These are phyloP conservation scores for Escarpia spicata DNA, from an alignment of 2,888 invertebrate genomes.

Conservation along the genomic window DNA sequence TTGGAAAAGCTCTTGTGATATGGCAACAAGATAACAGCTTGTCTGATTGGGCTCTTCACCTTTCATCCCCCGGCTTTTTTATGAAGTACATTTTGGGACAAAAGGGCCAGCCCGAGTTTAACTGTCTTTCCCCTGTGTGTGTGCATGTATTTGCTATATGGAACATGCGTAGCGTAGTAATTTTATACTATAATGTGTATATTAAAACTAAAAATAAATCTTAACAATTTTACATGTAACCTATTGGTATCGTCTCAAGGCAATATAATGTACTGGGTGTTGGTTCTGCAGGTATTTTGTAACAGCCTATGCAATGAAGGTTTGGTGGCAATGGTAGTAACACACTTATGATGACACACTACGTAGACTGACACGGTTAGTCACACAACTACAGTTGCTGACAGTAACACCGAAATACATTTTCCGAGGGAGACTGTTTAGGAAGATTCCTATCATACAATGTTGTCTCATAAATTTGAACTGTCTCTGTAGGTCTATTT, in stretches of 20 bases:
- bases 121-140: not conserved
- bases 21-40: not conserved
- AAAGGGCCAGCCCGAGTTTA: not conserved
- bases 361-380: not conserved
- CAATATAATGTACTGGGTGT: not conserved
- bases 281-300: not conserved
- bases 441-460: not conserved
- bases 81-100: slow-evolving; percentile 13
- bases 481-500: not conserved
- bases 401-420: not conserved
- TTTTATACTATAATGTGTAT: slow-evolving; percentile 13
- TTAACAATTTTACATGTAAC: not conserved
- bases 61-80: not conserved
- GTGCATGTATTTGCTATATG: not conserved
- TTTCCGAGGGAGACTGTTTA: not conserved
- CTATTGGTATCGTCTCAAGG: not conserved
- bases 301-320: not conserved
- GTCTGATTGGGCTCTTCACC: not conserved
- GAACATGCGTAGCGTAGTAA: not conserved
- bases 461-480: no score
- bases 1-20: slow-evolving; percentile 9
- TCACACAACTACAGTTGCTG: not conserved
- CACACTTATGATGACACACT: not conserved
- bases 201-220: not conserved
- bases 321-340: not conserved